A percentile compares a stretch with the other conserved stretches of the same genome.
These are phyloP conservation scores for Ailurus styani DNA, from an alignment of 2,113 vertebrate species.

Conservation along the genomic window DNA sequence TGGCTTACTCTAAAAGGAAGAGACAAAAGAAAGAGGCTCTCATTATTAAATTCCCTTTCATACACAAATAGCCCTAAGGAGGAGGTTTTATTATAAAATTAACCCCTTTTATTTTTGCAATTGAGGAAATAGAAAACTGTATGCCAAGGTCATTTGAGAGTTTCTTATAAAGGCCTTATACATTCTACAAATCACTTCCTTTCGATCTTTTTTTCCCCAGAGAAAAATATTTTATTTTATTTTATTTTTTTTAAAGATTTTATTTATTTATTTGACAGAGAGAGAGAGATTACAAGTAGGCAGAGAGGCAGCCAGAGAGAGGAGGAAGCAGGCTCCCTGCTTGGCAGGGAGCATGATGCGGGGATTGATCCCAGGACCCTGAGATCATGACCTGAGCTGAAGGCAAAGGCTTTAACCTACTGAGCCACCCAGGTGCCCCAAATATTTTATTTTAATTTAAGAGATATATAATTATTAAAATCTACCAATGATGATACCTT, in stretches of 20 bases:
- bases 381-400: too few species aligned
- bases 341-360: too few species aligned
- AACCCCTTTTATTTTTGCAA: background rate
- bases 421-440: too few species aligned
- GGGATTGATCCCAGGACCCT: too few species aligned
- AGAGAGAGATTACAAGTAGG: too few species aligned
- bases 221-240: background rate
- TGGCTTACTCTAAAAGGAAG: conserved; percentile 46
- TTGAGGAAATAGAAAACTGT: background rate
- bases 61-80: background rate
- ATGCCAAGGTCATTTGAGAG: background rate
- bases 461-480: background rate
- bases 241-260: too few species aligned
- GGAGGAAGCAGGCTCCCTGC: too few species aligned
- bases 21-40: background rate
- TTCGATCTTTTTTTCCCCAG: background rate
- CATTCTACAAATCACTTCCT: background rate
- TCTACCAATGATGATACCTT: background rate
- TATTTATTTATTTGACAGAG: too few species aligned
- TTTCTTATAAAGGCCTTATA: background rate
- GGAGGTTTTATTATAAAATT: background rate
- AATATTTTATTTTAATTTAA: background rate
- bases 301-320: too few species aligned
- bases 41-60: background rate
- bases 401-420: too few species aligned